These are phyloP conservation scores for Tenebrosternarchus preto DNA, from an alignment of 2,113 vertebrate species.

Conservation along the genomic window DNA sequence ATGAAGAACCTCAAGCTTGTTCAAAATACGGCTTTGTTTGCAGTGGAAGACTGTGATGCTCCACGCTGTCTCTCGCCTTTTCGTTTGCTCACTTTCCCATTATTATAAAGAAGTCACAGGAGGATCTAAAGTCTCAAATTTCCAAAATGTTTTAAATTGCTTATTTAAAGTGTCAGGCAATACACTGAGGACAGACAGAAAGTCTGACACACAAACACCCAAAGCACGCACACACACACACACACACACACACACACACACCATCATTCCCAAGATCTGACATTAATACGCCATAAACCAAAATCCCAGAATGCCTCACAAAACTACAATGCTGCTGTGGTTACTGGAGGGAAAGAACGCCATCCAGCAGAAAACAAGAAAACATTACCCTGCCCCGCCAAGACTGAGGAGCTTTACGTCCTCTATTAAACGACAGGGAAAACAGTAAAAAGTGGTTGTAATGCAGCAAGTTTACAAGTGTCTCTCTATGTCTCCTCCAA, in stretches of 20 bases:
- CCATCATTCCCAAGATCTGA: conserved; percentile 36
- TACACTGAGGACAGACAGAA: neutral
- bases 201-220: neutral
- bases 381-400: neutral
- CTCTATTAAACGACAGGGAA: conserved; percentile 31
- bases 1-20: conserved; percentile 73
- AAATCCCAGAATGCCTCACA: conserved; percentile 45
- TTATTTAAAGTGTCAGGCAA: conserved; percentile 30
- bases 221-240: neutral
- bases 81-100: neutral
- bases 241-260: neutral
- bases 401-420: conserved; percentile 14
- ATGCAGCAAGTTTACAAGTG: conserved; percentile 37
- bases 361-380: conserved; percentile 24
- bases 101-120: neutral
- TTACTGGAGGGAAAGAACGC: conserved; percentile 7
- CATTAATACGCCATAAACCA: conserved; percentile 46
- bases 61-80: neutral
- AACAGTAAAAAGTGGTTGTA: conserved; percentile 25
- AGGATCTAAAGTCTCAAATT: neutral
- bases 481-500: conserved; percentile 22
- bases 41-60: conserved; percentile 48
- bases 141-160: neutral
- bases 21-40: conserved; percentile 77
- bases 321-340: conserved; percentile 26